phyloP scores from a whole-genome alignment of 1,140 invertebrate genomes.

The Pseudoatta argentina region DNA sequence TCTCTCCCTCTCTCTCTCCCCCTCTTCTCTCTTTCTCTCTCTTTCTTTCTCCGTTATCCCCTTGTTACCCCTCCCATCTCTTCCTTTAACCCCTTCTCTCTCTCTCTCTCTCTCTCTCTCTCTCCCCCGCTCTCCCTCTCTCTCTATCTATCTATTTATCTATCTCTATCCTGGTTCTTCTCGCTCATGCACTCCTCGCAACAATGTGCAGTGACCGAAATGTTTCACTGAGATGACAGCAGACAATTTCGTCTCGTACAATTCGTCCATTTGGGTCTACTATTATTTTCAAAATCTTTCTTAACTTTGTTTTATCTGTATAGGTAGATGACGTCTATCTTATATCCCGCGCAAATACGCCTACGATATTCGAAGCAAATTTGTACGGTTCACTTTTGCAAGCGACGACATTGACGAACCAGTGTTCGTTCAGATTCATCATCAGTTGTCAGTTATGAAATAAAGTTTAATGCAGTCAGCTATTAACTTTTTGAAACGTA shows the following conservation, averaged over 20 bases:
- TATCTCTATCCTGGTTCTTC: slow-evolving; percentile 48
- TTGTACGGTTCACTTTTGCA: not conserved
- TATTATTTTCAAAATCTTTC: slow-evolving; percentile 46
- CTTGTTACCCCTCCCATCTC: slow-evolving; percentile 44
- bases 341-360: not conserved
- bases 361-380: slow-evolving; percentile 7
- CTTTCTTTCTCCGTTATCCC: not conserved
- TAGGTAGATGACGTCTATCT: not conserved
- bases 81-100: slow-evolving; percentile 5
- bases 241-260: slow-evolving; percentile 9
- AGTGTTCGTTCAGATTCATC: slow-evolving; percentile 19
- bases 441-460: slow-evolving; percentile 15
- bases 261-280: slow-evolving; percentile 32
- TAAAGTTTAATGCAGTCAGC: slow-evolving; percentile 10
- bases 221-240: slow-evolving; percentile 71
- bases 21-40: not conserved
- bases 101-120: not conserved
- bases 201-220: slow-evolving; percentile 75
- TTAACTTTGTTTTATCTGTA: slow-evolving; percentile 8
- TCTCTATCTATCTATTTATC: not conserved
- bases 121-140: slow-evolving; percentile 1
- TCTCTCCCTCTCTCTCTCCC: slow-evolving; percentile 33
- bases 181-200: slow-evolving; percentile 54
- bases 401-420: not conserved
- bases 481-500: slow-evolving; percentile 5